phyloP scores from a whole-genome alignment of 2,113 vertebrate species.

The Eolophus roseicapilla region DNA sequence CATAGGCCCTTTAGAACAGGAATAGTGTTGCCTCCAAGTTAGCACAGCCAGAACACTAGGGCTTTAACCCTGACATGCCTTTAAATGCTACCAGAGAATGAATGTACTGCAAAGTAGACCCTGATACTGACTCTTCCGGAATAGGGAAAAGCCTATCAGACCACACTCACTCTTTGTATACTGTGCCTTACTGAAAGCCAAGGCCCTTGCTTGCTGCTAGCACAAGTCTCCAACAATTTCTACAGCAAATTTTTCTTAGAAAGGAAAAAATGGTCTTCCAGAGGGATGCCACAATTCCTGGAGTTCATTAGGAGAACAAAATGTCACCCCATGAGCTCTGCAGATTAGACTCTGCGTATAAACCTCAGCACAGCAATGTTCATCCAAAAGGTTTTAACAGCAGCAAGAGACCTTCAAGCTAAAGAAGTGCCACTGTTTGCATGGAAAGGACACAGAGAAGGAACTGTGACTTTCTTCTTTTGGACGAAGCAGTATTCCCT shows the following conservation, averaged over 20 bases:
- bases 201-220: not conserved
- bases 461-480: not conserved
- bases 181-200: not conserved
- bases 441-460: not conserved
- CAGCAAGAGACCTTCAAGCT: not conserved
- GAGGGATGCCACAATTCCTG: not conserved
- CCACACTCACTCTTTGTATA: fast-evolving
- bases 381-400: not conserved
- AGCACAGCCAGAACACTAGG: not conserved
- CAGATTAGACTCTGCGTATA: not conserved
- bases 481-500: not conserved
- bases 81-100: not conserved
- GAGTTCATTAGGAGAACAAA: not conserved
- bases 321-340: not conserved
- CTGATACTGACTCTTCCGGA: not conserved
- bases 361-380: not conserved
- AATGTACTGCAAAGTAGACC: not conserved
- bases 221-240: not conserved
- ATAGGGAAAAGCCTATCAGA: not conserved
- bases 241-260: not conserved
- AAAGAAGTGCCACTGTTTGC: not conserved
- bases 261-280: not conserved
- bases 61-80: not conserved
- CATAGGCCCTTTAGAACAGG: not conserved
- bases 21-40: not conserved